Base-by-base conservation (phyloP, 2,888 invertebrate species). In the Apodemia mormo region DNA sequence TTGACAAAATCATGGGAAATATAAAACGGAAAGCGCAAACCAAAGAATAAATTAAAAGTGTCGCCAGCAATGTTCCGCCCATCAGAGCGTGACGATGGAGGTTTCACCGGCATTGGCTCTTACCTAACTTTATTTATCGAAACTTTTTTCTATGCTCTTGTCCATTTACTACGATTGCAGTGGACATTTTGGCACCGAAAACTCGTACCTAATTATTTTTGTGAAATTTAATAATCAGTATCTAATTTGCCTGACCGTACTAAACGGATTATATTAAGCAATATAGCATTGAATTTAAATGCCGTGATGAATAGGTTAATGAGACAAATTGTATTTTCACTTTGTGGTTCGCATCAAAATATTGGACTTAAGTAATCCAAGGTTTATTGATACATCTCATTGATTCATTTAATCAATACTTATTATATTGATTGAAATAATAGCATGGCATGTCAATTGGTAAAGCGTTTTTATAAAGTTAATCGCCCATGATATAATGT, bases 71-170 rank as follows among this genome's bases (percentile, higher is more conserved):
- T 89, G 85, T 90, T 89, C 83, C 87, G 90, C 86, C 87, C 86
- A 79, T 81, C 78, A 79, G 82, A 88, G 85, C 90, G 86, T 87
- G 81, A 73, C 88, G 77, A 77, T 76, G 77, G 83, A 83, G 83
- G 83, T 90, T 90, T 89, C 90, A 85, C 88, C 85, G 86, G 82
- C 90, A 91, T 92, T 91, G 90, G 87, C 77, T 82, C 81, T 90
- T 92, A 90, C 89, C 84, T 87, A 88, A 91, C 81, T 77, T 77
- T 76, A 81, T 84, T 86, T 83, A 85, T 77, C 81, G 78, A 83
- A 82, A 83, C 80, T 81, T 83, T 89, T 89, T 86, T 78, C 76
- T 76, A 79, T 78, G 78, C 72, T 71, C 75, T 49, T 76, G 76
- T 73, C 76, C 74, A 73, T 74, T 74, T 64, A 37, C 54, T 37